Base-by-base conservation (phyloP, 2,797 vertebrate genomes). In the Rhinoraja longicauda region DNA sequence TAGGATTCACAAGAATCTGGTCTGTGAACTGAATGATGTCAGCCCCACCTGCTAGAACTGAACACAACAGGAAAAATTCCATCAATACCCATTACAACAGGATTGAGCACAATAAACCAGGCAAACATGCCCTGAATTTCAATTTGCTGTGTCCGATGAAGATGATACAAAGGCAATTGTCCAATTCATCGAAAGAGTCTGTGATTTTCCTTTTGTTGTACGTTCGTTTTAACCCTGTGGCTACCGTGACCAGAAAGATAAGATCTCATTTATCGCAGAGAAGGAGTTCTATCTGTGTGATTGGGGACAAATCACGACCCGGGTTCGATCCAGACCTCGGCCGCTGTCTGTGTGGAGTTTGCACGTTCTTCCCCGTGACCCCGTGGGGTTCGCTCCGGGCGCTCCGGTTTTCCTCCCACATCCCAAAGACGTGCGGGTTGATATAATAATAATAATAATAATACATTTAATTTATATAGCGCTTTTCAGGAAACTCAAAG, bases 71-170 rank as follows among this genome's bases (percentile, higher is more conserved):
- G 82, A n/a, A 86, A 57, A 86, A 86, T 86, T 15, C 29, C 57
- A 86, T 62, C 57, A 86, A 86, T 86, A 62, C 59, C 59, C 86
- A 86, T 64, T 86, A 86, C 32, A 64, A 29, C 82, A 32, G n/a
- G 82, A 86, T 17, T 62, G 57, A 86, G 17, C 5, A 64, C 82
- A 86, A 64, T 64, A n/a, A 59, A 29, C 82, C 82, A 86, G 82
- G 82, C 82, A 86, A 86, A 62, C 59, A n/a, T 86, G 26, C 29
- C 32, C 57, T 0, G 26, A 64, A 86, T 62, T 86, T 59, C 82
- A 64, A 62, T 86, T 86, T 86, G 1, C 57, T 62, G 32, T 32
- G 82, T 64, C 57, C 17, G 29, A 86, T 86, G n/a, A 32, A 86
- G 57, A 32, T 86, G 57, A 62, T 57, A 64, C 29, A 5, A 62